These are phyloP conservation scores for Hipparchia sbordonii DNA, from an alignment of 2,888 invertebrate species.

Conservation along the genomic window DNA sequence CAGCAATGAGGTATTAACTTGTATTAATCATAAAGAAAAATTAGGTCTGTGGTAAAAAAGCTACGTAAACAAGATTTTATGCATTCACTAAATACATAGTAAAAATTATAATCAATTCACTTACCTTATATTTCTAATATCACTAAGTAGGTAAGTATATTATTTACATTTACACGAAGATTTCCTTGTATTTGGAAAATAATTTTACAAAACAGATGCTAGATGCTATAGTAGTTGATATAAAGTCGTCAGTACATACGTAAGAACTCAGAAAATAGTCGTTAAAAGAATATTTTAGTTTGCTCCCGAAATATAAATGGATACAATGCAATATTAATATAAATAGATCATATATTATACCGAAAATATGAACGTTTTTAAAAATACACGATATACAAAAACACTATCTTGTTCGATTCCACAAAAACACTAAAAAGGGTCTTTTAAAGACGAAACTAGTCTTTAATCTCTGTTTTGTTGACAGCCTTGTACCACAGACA, in stretches of 20 bases:
- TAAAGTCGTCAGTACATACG: conserved; percentile 9
- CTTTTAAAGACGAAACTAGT: conserved; percentile 44
- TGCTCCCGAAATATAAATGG: conserved; percentile 23
- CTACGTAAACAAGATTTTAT: too few species aligned
- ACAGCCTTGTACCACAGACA: neutral
- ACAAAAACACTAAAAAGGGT: conserved; percentile 44
- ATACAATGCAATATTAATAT: conserved; percentile 9
- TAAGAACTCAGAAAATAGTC: conserved; percentile 20
- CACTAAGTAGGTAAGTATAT: neutral
- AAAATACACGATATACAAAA: conserved; percentile 22
- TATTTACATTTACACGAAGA: conserved; percentile 1
- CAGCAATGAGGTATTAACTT: too few species aligned
- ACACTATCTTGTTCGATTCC: conserved; percentile 14
- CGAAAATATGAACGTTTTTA: conserved; percentile 16
- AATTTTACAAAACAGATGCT: conserved; percentile 19
- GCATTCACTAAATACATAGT: neutral
- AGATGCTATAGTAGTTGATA: conserved; percentile 3
- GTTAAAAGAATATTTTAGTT: conserved; percentile 13
- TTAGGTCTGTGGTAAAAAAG: too few species aligned
- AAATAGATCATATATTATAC: conserved; percentile 14
- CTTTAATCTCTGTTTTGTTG: neutral
- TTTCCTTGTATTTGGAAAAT: conserved; percentile 5
- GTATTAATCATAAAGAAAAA: too few species aligned
- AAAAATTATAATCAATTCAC: neutral
- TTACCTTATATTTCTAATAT: conserved; percentile 9